Percentiles rank a stretch among this genome's conserved stretches.
Evolutionary conservation across 2,113 vertebrate species (phyloP).

Genomic region (Sylvia atricapilla): DNA sequence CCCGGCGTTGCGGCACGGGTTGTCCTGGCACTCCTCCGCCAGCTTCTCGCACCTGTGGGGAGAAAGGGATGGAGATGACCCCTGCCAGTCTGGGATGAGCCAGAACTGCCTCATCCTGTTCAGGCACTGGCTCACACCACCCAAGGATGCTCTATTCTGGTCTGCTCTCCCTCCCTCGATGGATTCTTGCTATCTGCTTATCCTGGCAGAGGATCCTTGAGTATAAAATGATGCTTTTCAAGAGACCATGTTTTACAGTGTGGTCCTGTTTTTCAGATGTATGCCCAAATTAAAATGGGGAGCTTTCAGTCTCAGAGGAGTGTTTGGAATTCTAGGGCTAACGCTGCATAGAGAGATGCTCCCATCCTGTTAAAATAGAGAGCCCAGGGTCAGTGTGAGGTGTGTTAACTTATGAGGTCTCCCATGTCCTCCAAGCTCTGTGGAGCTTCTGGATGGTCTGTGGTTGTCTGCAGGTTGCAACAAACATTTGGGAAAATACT

Average conservation of each 20-base stretch:
- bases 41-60: slow-evolving; percentile 79
- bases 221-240: not conserved
- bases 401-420: not conserved
- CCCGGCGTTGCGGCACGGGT: slow-evolving; percentile 73
- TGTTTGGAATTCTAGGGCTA: not conserved
- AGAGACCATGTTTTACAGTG: not conserved
- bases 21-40: slow-evolving; percentile 72
- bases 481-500: not conserved
- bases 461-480: not conserved
- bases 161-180: not conserved
- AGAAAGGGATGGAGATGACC: not conserved
- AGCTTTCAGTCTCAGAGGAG: not conserved
- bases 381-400: not conserved
- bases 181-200: not conserved
- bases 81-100: not conserved
- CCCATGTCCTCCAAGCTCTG: not conserved
- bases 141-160: not conserved
- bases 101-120: fast-evolving
- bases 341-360: not conserved
- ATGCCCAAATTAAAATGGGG: not conserved
- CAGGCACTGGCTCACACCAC: not conserved
- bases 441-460: not conserved
- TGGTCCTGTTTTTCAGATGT: not conserved
- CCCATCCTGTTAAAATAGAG: not conserved
- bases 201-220: not conserved